Evolutionary conservation across 2,113 vertebrate species (phyloP).

Genomic region (Protobothrops mucrosquamatus): DNA sequence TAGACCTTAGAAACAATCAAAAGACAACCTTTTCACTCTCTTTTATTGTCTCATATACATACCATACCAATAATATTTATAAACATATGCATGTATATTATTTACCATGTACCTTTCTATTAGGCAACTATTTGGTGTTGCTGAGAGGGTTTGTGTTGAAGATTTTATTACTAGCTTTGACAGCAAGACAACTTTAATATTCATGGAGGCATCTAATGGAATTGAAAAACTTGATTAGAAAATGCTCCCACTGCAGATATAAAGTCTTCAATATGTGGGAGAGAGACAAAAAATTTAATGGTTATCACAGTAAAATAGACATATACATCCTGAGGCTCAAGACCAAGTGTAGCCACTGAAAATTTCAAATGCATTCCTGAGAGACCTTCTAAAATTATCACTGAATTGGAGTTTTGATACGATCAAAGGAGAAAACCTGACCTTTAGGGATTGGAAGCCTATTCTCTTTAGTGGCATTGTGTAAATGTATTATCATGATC

Average conservation of each 20-base stretch:
- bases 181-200: not conserved
- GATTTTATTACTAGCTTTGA: not conserved
- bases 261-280: not conserved
- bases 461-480: not conserved
- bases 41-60: not conserved
- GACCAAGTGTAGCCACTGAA: not conserved
- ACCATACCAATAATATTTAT: not conserved
- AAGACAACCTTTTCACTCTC: not conserved
- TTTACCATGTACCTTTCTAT: not conserved
- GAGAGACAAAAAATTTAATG: not conserved
- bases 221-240: not conserved
- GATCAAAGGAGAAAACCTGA: not conserved
- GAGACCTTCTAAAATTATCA: not conserved
- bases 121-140: not conserved
- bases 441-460: not conserved
- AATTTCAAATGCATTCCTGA: not conserved
- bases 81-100: not conserved
- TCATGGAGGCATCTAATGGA: not conserved
- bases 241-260: not conserved
- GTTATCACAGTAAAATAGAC: not conserved
- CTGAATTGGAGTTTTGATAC: not conserved
- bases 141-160: not conserved
- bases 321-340: not conserved
- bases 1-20: not conserved
- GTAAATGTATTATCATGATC: not conserved